These are phyloP conservation scores for Perodicticus potto DNA, from an alignment of 2,797 vertebrate genomes.

Conservation along the genomic window DNA sequence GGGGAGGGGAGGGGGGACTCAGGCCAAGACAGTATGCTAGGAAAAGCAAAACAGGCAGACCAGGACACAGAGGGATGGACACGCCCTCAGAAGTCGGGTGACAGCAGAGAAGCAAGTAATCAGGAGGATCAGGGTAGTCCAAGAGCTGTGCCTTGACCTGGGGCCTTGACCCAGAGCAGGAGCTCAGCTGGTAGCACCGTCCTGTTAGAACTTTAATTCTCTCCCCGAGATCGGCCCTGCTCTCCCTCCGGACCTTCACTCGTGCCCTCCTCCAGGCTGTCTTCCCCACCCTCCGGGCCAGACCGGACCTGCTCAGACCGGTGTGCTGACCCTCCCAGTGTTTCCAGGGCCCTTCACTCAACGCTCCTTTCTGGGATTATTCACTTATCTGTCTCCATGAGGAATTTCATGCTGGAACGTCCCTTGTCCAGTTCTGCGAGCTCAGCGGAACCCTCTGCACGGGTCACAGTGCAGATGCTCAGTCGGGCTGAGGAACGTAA, in stretches of 20 bases:
- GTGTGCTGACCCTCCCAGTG: rapidly evolving
- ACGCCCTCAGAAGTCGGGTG: not conserved
- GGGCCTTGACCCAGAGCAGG: not conserved
- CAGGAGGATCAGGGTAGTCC: rapidly evolving
- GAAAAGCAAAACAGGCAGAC: not conserved
- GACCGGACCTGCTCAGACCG: not conserved
- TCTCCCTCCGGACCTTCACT: not conserved
- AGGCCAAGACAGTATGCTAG: not conserved
- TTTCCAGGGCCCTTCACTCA: not conserved
- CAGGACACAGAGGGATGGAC: rapidly evolving
- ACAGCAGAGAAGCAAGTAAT: not conserved
- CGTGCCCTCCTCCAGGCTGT: not conserved
- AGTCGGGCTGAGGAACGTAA: not conserved
- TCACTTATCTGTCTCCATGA: rapidly evolving
- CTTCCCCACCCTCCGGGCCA: not conserved
- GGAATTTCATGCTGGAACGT: not conserved
- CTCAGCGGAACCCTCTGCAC: not conserved
- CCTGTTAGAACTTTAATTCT: rapidly evolving
- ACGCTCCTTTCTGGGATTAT: too few species aligned
- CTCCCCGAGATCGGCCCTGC: not conserved
- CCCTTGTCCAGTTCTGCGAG: not conserved
- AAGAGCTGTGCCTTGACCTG: rapidly evolving
- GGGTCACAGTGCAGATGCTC: not conserved
- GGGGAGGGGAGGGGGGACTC: rapidly evolving
- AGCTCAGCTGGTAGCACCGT: too few species aligned